Evolutionary conservation across 1,140 invertebrate species (phyloP).

Genomic region (Apis cerana): DNA sequence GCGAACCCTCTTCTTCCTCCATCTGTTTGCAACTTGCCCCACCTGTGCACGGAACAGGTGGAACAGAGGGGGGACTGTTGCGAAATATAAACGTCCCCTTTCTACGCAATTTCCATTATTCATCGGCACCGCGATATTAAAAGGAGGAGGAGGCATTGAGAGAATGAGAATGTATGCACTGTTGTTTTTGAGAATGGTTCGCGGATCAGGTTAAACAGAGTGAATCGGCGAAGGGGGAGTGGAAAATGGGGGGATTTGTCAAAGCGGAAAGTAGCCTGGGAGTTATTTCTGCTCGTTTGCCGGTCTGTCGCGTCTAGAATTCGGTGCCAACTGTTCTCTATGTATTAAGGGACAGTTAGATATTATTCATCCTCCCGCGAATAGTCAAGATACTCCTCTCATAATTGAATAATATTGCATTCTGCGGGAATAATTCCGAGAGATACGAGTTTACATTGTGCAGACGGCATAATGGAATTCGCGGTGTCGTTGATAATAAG

Average conservation of each 20-base stretch:
- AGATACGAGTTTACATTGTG: no score
- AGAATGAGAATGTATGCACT: no score
- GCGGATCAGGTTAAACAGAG: no score
- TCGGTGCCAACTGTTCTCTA: not conserved
- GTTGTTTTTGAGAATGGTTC: not conserved
- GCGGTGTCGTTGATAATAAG: no score
- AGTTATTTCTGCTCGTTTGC: constrained; percentile 28
- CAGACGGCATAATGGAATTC: no score
- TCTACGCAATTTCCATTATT: no score
- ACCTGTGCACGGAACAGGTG: constrained; percentile 22
- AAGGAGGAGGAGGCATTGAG: no score
- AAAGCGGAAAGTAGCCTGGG: not conserved
- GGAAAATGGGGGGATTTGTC: not conserved
- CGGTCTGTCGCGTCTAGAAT: not conserved
- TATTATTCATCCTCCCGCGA: constrained; percentile 18
- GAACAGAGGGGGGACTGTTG: not conserved
- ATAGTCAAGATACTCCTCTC: not conserved
- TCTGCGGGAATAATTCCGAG: constrained; percentile 12
- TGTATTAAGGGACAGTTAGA: constrained; percentile 8
- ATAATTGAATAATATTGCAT: constrained; percentile 22
- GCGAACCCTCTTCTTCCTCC: constrained; percentile 2
- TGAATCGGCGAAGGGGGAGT: not conserved
- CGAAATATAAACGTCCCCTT: not conserved
- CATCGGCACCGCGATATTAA: no score
- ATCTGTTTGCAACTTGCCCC: not conserved